phyloP scores from a whole-genome alignment of 2,113 vertebrate species.

The Mustelus asterias region DNA sequence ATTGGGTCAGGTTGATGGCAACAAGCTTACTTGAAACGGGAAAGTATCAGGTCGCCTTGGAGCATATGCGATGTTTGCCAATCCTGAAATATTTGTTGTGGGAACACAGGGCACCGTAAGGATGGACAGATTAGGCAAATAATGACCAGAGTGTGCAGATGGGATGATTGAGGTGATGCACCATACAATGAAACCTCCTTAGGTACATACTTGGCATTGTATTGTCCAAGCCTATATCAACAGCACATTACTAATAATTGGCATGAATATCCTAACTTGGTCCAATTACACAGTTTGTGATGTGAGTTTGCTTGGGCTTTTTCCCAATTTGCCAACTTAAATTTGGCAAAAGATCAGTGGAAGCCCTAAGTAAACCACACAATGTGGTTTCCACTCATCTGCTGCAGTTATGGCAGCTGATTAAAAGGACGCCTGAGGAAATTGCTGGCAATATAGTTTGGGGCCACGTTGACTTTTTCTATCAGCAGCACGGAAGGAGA shows the following conservation, averaged over 20 bases:
- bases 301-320: background rate
- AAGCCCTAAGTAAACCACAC: background rate
- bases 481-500: background rate
- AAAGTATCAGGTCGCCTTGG: background rate
- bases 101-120: background rate
- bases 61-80: background rate
- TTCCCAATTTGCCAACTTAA: background rate
- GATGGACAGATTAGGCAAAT: background rate
- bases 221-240: background rate
- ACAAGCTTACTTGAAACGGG: background rate
- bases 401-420: background rate
- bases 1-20: background rate
- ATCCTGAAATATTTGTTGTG: background rate
- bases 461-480: background rate
- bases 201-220: background rate
- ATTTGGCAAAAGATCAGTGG: background rate
- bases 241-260: background rate
- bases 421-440: background rate
- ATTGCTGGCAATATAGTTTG: background rate
- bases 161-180: background rate
- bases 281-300: background rate
- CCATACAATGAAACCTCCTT: background rate
- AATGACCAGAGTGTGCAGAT: background rate
- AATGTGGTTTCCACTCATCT: background rate
- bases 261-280: background rate